Base-by-base conservation (phyloP, 2,797 vertebrate genomes). In the Urosaurus nigricauda region DNA sequence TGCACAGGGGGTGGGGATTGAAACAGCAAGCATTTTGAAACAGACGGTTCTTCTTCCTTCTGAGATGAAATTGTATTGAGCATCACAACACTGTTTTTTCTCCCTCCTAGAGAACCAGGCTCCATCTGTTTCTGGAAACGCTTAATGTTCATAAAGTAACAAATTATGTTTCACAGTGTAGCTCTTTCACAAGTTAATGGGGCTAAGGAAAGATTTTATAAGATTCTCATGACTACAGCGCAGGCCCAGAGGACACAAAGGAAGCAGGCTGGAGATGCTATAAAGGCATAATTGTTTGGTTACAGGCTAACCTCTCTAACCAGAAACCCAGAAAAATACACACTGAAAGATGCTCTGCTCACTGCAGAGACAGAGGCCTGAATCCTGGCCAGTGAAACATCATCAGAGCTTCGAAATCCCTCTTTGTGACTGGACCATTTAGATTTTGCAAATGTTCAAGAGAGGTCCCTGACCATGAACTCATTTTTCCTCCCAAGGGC, bases 61-160 rank as follows among this genome's bases (percentile, higher is more conserved):
- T 81, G 89, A 92, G 88, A 90, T 92, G 91, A 91, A 86, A 87
- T 94, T 93, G 92, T 86, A 93, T 35, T 89, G 91, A 95, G 89
- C 92, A 94, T 92, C 89, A 91, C 91, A 89, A 94, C 93, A 94
- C 89, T 91, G 81, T 84, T 90, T 74, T 91, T 80, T 32, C 32
- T 70, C 19, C 26, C n/a, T 56, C 75, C 87, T 83, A 83, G 89
- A 93, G 86, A 95, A 85, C 92, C 91, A 92, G 91, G 89, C 84
- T 91, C 93, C 92, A 87, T 94, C 89, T 95, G 94, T 94, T 96
- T 95, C 93, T 94, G 95, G 90, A 94, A 94, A 85, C 95, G 92
- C 88, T 93, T 90, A 94, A 89, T 80, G 86, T 94, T 95, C 94
- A 92, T 92, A 74, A 93, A 93, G 90, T 91, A 95, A 94, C 88